phyloP scores from a whole-genome alignment of 1,140 invertebrate species.

The Parapsyche elsis region DNA sequence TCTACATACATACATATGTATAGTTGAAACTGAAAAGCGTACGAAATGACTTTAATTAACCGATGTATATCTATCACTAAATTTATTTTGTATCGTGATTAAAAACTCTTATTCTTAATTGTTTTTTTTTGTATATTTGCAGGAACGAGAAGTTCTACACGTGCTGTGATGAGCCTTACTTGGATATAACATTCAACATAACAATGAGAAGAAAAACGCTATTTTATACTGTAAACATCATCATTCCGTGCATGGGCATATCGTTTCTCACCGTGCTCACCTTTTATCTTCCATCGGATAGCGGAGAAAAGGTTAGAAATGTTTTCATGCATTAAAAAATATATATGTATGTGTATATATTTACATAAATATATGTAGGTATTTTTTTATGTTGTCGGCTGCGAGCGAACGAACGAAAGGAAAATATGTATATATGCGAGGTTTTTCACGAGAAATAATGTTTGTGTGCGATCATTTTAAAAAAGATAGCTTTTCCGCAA shows the following conservation, averaged over 20 bases:
- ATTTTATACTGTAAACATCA: constrained; percentile 98
- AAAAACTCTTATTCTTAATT: too few relatives aligned
- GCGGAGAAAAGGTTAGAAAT: constrained; percentile 94
- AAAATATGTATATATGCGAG: background rate
- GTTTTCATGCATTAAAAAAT: constrained; percentile 2
- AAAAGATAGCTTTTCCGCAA: background rate
- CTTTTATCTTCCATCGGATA: constrained; percentile 98
- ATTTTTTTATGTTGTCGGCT: background rate
- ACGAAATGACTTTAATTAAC: too few relatives aligned
- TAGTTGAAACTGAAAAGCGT: too few relatives aligned
- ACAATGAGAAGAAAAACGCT: constrained; percentile 96
- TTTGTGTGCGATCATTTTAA: background rate
- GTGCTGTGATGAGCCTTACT: constrained; percentile 94
- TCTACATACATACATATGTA: too few relatives aligned
- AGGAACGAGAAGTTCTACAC: constrained; percentile 96
- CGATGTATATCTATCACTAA: too few relatives aligned
- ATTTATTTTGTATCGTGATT: too few relatives aligned
- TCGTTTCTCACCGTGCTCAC: constrained; percentile 98
- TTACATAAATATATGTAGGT: background rate
- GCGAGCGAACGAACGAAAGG: too few relatives aligned
- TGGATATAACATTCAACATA: constrained; percentile 99
- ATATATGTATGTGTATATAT: background rate
- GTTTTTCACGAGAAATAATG: background rate
- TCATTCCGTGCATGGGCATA: constrained; percentile 97
- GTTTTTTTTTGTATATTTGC: constrained; percentile 55